Base-by-base conservation (phyloP, 2,113 vertebrate genomes). In the Proterorhinus semilunaris region DNA sequence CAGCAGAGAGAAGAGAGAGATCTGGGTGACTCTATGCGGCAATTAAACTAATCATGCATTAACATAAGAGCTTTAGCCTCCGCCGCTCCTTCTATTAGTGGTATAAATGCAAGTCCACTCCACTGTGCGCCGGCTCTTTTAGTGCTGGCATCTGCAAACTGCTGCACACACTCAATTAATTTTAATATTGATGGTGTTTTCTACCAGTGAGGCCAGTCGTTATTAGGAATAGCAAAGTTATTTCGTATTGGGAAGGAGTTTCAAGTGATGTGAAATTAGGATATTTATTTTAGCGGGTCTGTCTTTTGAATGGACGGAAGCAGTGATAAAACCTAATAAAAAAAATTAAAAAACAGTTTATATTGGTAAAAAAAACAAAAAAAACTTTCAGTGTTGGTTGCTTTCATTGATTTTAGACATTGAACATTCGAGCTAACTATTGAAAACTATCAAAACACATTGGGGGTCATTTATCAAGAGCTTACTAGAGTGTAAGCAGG, bases 41-140 rank as follows among this genome's bases (percentile, higher is more conserved):
- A 63, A 48, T 63, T 63, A 63, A 63, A 63, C 62, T 46, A 63
- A 63, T 63, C 62, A 10, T 21, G 46, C 62, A 48, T 63, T 47
- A 63, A 62, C 45, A 46, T 21, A n/a, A 9, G 45, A 21, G 62
- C n/a, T 17, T 48, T 63, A 63, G 46, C 45, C 16, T 8, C 62
- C 16, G n/a, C 46, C 8, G 46, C 62, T 63, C 17, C 62, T 21
- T 63, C 62, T 48, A 63, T 63, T 63, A 63, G 46, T 46, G 62
- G n/a, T 17, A 36, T 36, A 63, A 63, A 63, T 63, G 62, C 16
- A 63, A 63, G 48, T 63, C 62, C 46, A 47, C 15, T 62, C 44
- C 15, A 46, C 43, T 27, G 44, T 17, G 45, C 21, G n/a, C 17
- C 7, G 17, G 21, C n/a, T 50, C 11, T n/a, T 36, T 58, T 59